A percentile compares a stretch with the other conserved stretches of the same genome.
phyloP scores from a whole-genome alignment of 2,113 vertebrate genomes.

The Globicephala melas region DNA sequence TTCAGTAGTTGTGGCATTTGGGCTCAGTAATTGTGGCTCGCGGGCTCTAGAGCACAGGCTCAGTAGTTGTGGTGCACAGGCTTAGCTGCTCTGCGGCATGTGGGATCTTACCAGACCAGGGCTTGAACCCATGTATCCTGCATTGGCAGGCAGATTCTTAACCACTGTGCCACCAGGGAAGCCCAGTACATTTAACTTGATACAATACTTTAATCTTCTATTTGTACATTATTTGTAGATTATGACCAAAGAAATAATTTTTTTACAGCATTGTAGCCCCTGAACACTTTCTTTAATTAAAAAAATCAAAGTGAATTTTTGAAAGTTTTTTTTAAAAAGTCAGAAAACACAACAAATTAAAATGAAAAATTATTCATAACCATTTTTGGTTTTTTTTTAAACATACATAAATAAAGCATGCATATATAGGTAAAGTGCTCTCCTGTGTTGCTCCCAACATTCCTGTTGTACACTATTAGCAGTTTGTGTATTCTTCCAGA shows the following conservation, averaged over 20 bases:
- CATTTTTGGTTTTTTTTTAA: background rate
- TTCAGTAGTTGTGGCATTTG: too few relatives aligned
- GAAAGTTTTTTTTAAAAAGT: background rate
- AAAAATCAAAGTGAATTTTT: constrained; percentile 1
- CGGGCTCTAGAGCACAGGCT: too few relatives aligned
- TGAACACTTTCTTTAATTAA: background rate
- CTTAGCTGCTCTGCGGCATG: too few relatives aligned
- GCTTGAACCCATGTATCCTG: too few relatives aligned
- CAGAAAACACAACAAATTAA: background rate
- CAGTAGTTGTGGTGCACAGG: too few relatives aligned
- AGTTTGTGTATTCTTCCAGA: background rate
- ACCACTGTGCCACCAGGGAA: too few relatives aligned
- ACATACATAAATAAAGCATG: background rate
- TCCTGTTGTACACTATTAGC: background rate
- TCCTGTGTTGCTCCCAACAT: background rate
- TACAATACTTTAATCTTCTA: background rate
- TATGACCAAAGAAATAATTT: background rate
- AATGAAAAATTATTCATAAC: background rate
- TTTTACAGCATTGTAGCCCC: background rate
- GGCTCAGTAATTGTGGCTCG: too few relatives aligned
- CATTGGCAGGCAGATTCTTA: too few relatives aligned
- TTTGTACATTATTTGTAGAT: background rate
- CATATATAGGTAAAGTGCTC: background rate
- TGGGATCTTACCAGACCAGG: too few relatives aligned
- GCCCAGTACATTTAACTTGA: background rate